Percentiles rank a stretch among this genome's conserved stretches.
Evolutionary conservation across 2,113 vertebrate species (phyloP).

Genomic region (Myrmophylax atrothorax): DNA sequence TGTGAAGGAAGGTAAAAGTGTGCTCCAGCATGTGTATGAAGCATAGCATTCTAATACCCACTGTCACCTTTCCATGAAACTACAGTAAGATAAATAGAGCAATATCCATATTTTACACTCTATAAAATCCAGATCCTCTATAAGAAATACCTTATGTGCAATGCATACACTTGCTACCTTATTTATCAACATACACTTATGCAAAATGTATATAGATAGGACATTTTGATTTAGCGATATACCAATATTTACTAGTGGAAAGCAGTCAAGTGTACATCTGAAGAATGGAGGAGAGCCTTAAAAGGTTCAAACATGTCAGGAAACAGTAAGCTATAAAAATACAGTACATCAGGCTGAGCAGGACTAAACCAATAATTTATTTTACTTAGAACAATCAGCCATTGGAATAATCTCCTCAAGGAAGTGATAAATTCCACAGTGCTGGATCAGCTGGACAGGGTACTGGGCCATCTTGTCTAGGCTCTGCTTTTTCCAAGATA

Average conservation of each 20-base stretch:
- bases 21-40: slow-evolving; percentile 26
- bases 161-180: slow-evolving; percentile 66
- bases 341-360: not conserved
- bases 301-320: not conserved
- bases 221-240: slow-evolving; percentile 56
- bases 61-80: slow-evolving; percentile 63
- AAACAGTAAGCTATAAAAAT: not conserved
- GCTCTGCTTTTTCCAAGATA: rapidly evolving
- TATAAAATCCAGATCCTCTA: slow-evolving; percentile 75
- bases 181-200: slow-evolving; percentile 75
- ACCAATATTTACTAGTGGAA: slow-evolving; percentile 68
- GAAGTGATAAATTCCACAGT: rapidly evolving
- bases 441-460: rapidly evolving
- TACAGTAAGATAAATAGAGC: slow-evolving; percentile 81
- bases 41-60: slow-evolving; percentile 62
- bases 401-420: not conserved
- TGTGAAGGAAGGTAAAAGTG: not conserved
- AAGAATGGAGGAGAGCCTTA: not conserved
- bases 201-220: slow-evolving; percentile 69
- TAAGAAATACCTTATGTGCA: slow-evolving; percentile 66
- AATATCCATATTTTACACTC: slow-evolving; percentile 80
- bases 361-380: not conserved
- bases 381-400: not conserved
- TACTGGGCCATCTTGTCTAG: not conserved
- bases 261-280: not conserved